These are phyloP conservation scores for Seira ritae DNA, from an alignment of 2,888 invertebrate species.

Conservation along the genomic window DNA sequence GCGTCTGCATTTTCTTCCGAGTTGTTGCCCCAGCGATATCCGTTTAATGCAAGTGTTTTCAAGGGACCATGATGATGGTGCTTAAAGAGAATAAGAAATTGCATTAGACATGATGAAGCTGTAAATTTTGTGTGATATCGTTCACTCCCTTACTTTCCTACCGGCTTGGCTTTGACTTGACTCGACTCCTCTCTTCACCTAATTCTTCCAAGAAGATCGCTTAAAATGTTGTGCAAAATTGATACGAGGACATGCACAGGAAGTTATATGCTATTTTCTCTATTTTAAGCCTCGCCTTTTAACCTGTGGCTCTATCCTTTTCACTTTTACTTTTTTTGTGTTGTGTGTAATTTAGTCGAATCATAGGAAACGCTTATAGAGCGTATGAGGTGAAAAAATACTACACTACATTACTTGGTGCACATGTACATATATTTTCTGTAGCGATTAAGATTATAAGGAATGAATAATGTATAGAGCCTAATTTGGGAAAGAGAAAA, in stretches of 20 bases:
- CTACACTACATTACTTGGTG: no score
- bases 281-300: conserved; percentile 13
- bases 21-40: neutral
- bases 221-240: conserved; percentile 1
- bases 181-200: neutral
- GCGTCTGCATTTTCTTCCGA: neutral
- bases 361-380: neutral
- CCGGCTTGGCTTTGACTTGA: no score
- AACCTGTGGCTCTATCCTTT: conserved; percentile 55
- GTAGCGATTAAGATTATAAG: neutral
- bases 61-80: conserved; percentile 2
- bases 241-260: neutral
- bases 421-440: no score
- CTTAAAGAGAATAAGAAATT: conserved; percentile 60
- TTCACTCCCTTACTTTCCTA: conserved; percentile 17
- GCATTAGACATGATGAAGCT: conserved; percentile 44
- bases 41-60: neutral
- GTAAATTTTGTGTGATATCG: conserved; percentile 56
- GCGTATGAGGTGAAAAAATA: no score
- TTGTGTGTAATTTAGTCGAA: neutral
- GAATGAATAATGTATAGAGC: conserved; percentile 16
- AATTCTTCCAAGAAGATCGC: neutral
- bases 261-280: conserved; percentile 1
- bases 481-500: conserved; percentile 16
- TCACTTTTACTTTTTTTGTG: neutral